Evolutionary conservation across 2,113 vertebrate genomes (phyloP).

Genomic region (Phyllostomus hastatus): DNA sequence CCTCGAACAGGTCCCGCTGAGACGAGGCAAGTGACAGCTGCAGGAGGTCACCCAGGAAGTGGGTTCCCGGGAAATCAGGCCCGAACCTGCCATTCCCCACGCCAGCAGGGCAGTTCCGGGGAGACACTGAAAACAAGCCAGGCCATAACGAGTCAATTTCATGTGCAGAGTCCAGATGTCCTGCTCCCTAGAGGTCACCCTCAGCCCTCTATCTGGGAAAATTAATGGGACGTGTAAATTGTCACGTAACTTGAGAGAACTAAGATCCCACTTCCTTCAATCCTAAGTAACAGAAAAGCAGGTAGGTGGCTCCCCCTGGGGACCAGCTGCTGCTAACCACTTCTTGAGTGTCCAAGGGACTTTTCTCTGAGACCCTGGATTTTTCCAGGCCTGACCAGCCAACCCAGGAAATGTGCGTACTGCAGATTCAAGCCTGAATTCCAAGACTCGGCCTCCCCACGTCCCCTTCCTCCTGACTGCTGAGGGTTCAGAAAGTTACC

Average conservation of each 20-base stretch:
- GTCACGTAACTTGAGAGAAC: not conserved
- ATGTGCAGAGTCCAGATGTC: not conserved
- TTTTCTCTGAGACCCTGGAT: not conserved
- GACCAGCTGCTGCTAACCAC: not conserved
- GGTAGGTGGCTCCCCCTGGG: not conserved
- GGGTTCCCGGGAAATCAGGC: slow-evolving; percentile 88
- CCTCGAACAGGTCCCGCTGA: slow-evolving; percentile 91
- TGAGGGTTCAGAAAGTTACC: not conserved
- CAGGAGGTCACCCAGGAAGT: slow-evolving; percentile 92
- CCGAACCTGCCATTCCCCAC: slow-evolving; percentile 83
- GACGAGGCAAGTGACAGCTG: slow-evolving; percentile 92
- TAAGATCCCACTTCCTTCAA: not conserved
- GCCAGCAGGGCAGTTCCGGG: slow-evolving; percentile 83
- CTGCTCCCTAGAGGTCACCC: not conserved
- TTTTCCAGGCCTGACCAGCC: not conserved
- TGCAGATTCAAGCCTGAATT: not conserved
- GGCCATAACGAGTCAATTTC: not conserved
- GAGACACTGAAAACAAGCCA: slow-evolving; percentile 84
- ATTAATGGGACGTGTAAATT: not conserved
- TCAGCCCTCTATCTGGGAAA: not conserved
- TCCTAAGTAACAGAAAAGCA: not conserved
- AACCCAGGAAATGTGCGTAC: not conserved
- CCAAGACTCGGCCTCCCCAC: not conserved
- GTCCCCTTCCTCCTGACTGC: not conserved
- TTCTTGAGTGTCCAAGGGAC: not conserved